Base-by-base conservation (phyloP, 2,113 vertebrate species). In the Chionis minor region DNA sequence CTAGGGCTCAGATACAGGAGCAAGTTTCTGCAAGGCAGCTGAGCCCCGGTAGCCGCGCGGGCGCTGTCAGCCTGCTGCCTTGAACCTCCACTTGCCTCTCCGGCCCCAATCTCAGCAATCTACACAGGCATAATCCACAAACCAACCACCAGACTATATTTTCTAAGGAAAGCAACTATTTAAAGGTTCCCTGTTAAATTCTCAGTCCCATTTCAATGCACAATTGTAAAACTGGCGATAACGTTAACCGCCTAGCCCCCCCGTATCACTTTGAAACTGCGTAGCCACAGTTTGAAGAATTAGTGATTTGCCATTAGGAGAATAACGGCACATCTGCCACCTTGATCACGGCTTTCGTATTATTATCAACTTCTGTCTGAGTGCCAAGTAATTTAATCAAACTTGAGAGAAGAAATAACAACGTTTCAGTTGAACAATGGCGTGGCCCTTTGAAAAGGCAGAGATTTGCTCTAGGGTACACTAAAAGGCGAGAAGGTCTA, bases 331-430 rank as follows among this genome's bases (percentile, higher is more conserved):
- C 96, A 95, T 95, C 96, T 97, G 95, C 94, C 91, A 96, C 94
- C 95, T 96, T 94, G 72, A 96, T 96, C 86, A 87, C 9, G 38
- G 70, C 13, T 14, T 91, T 96, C 82, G 70, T 94, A 45, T 91
- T 92, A 96, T 86, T 91, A 92, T 82, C 91, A 86, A 71, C 80
- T 95, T 72, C 88, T 95, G 92, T 89, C 94, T 88, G 69, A 74
- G 73, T 78, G 95, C 92, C 95, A 95, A 94, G 93, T 87, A 83
- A 93, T 96, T 92, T 96, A 91, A 97, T 91, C 87, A 93, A 94
- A 94, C 91, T 87, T 94, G 91, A 95, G 97, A 85, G 86, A 92
- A 97, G 73, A 95, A 96, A 96, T 95, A 96, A 94, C 69, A 94
- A 83, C 2, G 38, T 87, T 94, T 94, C 91, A 66, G 91, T 82